Percentiles rank a stretch among this genome's conserved stretches.
phyloP scores from a whole-genome alignment of 37 sponge, comb jelly and placozoan genomes.

The Ephydatia muelleri region DNA sequence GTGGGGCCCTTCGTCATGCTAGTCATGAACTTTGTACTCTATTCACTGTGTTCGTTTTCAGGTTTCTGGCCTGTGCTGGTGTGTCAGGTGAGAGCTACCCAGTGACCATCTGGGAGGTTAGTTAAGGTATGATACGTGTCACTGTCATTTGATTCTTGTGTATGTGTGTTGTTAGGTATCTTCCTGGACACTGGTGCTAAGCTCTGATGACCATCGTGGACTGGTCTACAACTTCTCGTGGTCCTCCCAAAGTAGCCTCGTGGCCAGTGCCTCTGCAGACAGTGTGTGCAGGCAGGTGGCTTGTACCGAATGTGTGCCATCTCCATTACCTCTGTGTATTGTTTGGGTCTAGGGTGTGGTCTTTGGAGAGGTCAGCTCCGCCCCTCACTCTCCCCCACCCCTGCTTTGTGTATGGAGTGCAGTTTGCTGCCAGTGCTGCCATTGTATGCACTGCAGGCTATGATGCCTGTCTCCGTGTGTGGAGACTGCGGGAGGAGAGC shows the following conservation, averaged over 20 bases:
- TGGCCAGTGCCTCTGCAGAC: conserved; percentile 83
- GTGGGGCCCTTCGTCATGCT: neutral
- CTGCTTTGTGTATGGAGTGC: conserved; percentile 76
- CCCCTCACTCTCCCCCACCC: conserved; percentile 78
- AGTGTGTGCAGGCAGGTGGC: conserved; percentile 17
- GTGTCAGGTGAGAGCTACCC: neutral
- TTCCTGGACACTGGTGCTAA: neutral
- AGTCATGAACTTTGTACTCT: neutral
- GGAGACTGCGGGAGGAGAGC: conserved; percentile 32
- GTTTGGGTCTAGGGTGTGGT: conserved; percentile 14
- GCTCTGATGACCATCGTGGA: conserved; percentile 54
- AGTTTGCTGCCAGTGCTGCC: conserved; percentile 15
- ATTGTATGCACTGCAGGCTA: conserved; percentile 78
- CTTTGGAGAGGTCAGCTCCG: conserved; percentile 22
- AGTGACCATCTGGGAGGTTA: neutral
- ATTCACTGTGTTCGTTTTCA: neutral
- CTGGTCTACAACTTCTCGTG: conserved; percentile 78
- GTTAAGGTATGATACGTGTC: neutral
- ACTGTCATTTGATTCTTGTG: neutral
- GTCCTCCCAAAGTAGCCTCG: conserved; percentile 44
- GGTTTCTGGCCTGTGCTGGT: conserved; percentile 9
- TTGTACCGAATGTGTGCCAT: neutral
- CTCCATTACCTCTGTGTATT: neutral
- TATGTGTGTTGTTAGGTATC: conserved; percentile 15
- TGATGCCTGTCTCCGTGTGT: conserved; percentile 71